Evolutionary conservation across 2,797 vertebrate genomes (phyloP), one percentile per base, ranked within the genome.

Genomic region (Erithacus rubecula): DNA sequence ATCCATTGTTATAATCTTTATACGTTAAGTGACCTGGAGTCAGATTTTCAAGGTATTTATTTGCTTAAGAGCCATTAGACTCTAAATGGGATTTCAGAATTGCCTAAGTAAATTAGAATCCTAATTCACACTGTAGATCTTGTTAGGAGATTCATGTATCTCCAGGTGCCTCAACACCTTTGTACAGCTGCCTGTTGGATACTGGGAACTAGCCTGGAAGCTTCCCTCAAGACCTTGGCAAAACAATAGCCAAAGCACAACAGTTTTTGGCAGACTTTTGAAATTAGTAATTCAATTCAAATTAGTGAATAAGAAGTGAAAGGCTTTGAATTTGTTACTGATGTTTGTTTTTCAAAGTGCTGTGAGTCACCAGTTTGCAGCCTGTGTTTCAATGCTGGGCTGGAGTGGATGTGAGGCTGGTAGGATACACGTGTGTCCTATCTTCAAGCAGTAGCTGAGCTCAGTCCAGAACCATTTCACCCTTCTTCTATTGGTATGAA

Each of bases 61-160:
- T 93, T 92, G 72, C 82, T 94, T 95, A 95, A 94, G 79, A 93
- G 44, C 64, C 69, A 52, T 94, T 92, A 94, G 82, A 83, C 51
- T 80, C 47, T 87, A 95, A 96, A 89, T 89, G 90, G 52, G 92
- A 96, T 96, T 96, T 95, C 69, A 90, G 80, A 96, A 79, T 59
- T 83, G 63, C 83, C 39, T 94, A 90, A 94, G 82, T 89, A 93
- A 95, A 92, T 94, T 88, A 90, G 70, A 81, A 49, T 76, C 63
- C 63, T 93, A 93, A 90, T 81, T 96, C 87, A 87, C 65, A 52
- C 67, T 84, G 69, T 65, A 76, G 76, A 86, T 92, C 87, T 94
- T 52, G 63, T 94, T 94, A 94, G 62, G 59, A 86, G 43, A 59
- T 90, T 81, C 58, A 18, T 34, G n/a, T 89, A 69, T 85, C 84